Evolutionary conservation across 2,113 vertebrate species (phyloP).

Genomic region (Antennarius striatus): DNA sequence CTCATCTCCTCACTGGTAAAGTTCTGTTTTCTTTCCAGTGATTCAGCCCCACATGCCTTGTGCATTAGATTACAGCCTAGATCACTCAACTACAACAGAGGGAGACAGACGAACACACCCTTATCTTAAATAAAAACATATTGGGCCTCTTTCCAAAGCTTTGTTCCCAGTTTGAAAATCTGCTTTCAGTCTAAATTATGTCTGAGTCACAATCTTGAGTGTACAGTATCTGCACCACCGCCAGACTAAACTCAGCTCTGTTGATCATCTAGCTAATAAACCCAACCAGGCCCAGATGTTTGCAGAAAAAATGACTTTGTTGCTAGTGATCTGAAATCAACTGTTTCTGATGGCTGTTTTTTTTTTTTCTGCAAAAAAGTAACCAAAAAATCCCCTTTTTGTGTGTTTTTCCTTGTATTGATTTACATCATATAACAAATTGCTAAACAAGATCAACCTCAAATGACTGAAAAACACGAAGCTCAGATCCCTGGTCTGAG

Average conservation of each 20-base stretch:
- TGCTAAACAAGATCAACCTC: background rate
- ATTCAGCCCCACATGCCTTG: slow-evolving; percentile 33
- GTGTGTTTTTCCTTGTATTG: background rate
- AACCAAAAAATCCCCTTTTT: background rate
- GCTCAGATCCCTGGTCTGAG: no score
- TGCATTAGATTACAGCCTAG: slow-evolving; percentile 41
- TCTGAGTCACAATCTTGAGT: slow-evolving; percentile 32
- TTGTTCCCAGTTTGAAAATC: slow-evolving; percentile 33
- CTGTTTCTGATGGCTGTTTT: slow-evolving; percentile 53
- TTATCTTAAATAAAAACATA: slow-evolving; percentile 59
- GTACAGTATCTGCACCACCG: slow-evolving; percentile 40
- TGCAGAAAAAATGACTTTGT: slow-evolving; percentile 21
- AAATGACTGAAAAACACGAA: background rate
- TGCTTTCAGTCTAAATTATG: slow-evolving; percentile 42
- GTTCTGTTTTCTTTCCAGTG: slow-evolving; percentile 1
- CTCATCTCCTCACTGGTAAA: slow-evolving; percentile 2
- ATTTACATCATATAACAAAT: background rate
- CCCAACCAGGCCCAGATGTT: slow-evolving; percentile 61
- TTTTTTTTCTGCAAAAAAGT: background rate
- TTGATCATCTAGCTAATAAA: slow-evolving; percentile 74
- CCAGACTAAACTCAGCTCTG: slow-evolving; percentile 56
- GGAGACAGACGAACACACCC: slow-evolving; percentile 47
- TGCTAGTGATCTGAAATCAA: no score
- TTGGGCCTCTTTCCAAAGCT: slow-evolving; percentile 25
- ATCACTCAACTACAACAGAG: slow-evolving; percentile 17